Evolutionary conservation across 2,888 invertebrate genomes (phyloP), one percentile per base, ranked within the genome.

Genomic region (Operophtera brumata): DNA sequence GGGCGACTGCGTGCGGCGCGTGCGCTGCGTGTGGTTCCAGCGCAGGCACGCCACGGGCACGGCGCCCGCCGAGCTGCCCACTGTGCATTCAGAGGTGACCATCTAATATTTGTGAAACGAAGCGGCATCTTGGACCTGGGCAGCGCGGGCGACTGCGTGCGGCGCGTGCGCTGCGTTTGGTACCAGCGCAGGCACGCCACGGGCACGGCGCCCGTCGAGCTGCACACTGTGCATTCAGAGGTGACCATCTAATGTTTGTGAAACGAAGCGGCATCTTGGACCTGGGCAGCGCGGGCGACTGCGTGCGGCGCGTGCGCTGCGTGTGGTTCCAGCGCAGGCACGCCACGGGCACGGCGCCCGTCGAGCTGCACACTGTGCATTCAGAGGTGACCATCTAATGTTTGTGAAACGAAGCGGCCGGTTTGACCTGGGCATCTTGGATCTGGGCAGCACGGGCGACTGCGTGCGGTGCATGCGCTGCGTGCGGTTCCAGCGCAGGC

Each of bases 1-100:
- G 14, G 96, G 97, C n/a, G 98, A 98, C 84, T 93, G 94, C 75
- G 98, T 99, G 43, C 94, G 94, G 36, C 93, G 96, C 63, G 93
- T 97, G 54, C 94, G 95, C 74, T 92, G 96, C 41, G 92, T 95
- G 66, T 94, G 95, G 61, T 99, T 97, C 90, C 90, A 96, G 66
- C 93, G 98, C 0, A 94, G 95, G 57, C 97, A 97, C 87, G 95
- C 97, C 44, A 97, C 97, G 1, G 98, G 98, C 57, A 94, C 94
- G 52, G 98, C 98, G 53, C 97, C 96, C 62, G 97, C 98, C 34
- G 97, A 99, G 82, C 91, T 99, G 66, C 96, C 96, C 84, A 94
- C 97, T 99, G n/a, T n/a, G 52, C 10, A 12, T 6, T 39, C 25
- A 37, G 12, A 10, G 13, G 12, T 30, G 10, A 35, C 26, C n/a